Evolutionary conservation across 2,797 vertebrate genomes (phyloP).

Genomic region (Novumbra hubbsi): DNA sequence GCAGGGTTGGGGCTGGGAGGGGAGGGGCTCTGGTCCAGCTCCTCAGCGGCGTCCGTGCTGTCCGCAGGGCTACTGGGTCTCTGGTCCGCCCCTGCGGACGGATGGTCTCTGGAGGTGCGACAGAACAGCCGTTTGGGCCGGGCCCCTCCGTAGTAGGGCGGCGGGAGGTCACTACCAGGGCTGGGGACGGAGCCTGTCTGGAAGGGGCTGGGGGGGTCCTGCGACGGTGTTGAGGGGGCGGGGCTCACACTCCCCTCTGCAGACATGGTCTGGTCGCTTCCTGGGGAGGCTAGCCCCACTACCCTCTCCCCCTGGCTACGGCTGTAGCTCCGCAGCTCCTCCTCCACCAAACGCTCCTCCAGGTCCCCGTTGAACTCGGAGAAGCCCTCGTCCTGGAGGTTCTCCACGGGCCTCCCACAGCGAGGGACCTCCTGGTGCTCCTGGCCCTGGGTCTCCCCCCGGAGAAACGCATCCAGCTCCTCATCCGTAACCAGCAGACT

Average conservation of each 20-base stretch:
- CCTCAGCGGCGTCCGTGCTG: constrained; percentile 27
- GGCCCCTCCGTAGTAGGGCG: constrained; percentile 75
- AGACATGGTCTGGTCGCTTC: constrained; percentile 60
- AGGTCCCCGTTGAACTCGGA: constrained; percentile 40
- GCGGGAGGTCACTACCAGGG: constrained; percentile 47
- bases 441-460: constrained; percentile 62
- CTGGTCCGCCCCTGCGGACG: constrained; percentile 47
- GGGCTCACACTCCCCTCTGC: constrained; percentile 47
- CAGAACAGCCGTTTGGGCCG: constrained; percentile 83
- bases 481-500: constrained; percentile 84
- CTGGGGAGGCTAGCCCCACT: constrained; percentile 55
- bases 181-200: constrained; percentile 36
- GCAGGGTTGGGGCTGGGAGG: constrained; percentile 27
- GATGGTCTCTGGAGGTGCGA: constrained; percentile 58
- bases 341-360: constrained; percentile 40
- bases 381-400: constrained; percentile 43
- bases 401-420: constrained; percentile 50
- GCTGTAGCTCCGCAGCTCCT: constrained; percentile 50
- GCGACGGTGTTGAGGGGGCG: constrained; percentile 40
- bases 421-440: constrained; percentile 12
- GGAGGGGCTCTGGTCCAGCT: constrained; percentile 39
- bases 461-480: constrained; percentile 91
- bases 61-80: constrained; percentile 17
- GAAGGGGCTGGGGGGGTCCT: constrained; percentile 43
- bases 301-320: constrained; percentile 27